Evolutionary conservation across 2,797 vertebrate species (phyloP).

Genomic region (Capromys pilorides): DNA sequence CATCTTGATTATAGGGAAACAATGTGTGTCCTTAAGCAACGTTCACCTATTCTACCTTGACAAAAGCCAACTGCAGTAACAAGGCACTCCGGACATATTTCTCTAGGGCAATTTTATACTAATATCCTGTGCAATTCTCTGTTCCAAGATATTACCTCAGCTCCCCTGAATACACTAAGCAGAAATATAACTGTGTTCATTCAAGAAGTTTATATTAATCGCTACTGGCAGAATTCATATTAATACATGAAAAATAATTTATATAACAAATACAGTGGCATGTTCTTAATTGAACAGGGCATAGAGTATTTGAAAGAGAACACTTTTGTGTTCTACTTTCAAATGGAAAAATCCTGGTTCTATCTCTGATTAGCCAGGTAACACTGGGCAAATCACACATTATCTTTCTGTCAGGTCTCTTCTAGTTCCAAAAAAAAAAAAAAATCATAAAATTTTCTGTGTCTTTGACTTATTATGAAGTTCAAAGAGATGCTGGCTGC

Average conservation of each 20-base stretch:
- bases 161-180: background rate
- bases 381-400: background rate
- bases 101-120: background rate
- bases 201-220: background rate
- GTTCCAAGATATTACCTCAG: background rate
- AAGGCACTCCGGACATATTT: background rate
- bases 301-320: background rate
- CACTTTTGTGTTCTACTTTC: background rate
- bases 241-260: background rate
- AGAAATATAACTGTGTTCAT: background rate
- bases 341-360: background rate
- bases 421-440: background rate
- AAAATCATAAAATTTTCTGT: background rate
- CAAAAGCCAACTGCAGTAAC: background rate
- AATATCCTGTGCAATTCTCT: background rate
- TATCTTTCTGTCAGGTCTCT: background rate
- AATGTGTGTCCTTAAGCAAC: background rate
- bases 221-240: slow-evolving; percentile 16
- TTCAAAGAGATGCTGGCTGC: background rate
- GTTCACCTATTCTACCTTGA: too few species aligned
- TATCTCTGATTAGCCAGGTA: background rate
- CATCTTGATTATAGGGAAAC: background rate
- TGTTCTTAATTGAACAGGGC: background rate
- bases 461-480: background rate
- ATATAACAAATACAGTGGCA: background rate